These are phyloP conservation scores for Acropora yongei DNA, from an alignment of 64 coral and sea anemone species.

Conservation along the genomic window DNA sequence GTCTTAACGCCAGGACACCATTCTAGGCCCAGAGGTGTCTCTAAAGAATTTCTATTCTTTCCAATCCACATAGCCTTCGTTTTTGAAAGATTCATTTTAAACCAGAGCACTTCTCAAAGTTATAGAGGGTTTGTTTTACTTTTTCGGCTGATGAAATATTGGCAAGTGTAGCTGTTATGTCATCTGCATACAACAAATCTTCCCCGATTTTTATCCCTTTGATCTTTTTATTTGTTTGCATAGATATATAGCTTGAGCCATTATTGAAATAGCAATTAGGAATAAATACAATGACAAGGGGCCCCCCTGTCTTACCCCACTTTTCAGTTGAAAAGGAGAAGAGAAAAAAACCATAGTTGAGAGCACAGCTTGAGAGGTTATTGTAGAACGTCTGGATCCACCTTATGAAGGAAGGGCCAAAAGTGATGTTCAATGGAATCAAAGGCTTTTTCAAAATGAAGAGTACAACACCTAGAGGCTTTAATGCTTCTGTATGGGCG, in stretches of 20 bases:
- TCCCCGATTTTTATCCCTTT: too few species aligned
- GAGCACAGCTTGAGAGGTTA: constrained; percentile 8
- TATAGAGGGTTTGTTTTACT: too few species aligned
- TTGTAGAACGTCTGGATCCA: constrained; percentile 19
- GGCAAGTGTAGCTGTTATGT: background rate
- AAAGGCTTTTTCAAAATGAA: constrained; percentile 4
- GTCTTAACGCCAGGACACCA: background rate
- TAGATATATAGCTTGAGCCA: background rate
- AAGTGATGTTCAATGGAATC: background rate
- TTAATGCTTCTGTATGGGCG: background rate
- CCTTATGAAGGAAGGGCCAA: background rate
- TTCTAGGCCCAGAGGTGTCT: background rate
- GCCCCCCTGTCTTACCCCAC: background rate
- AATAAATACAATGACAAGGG: background rate
- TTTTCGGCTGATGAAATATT: background rate
- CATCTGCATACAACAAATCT: background rate
- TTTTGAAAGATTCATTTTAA: too few species aligned
- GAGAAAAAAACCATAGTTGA: background rate
- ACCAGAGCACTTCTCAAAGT: too few species aligned
- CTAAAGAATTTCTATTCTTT: too few species aligned
- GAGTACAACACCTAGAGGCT: background rate
- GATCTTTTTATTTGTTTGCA: background rate
- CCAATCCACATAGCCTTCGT: too few species aligned
- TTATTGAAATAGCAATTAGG: background rate
- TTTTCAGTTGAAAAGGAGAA: too few species aligned